Evolutionary conservation across 2,113 vertebrate species (phyloP).

Genomic region (Sebastes fasciatus): DNA sequence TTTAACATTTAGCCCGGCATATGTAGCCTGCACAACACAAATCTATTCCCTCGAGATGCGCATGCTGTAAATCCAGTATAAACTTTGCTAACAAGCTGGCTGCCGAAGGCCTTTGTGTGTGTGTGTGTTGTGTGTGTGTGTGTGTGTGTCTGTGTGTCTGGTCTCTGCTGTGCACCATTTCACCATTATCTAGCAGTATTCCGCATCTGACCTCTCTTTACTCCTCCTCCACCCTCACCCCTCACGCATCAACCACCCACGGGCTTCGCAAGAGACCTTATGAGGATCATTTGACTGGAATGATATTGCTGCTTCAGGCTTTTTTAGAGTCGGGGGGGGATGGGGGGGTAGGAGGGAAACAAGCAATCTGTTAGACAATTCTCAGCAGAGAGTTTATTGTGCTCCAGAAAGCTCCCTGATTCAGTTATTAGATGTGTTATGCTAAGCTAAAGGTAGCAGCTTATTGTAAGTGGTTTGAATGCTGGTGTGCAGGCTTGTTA

Average conservation of each 20-base stretch:
- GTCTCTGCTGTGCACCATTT: slow-evolving; percentile 8
- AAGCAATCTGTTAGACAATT: slow-evolving; percentile 58
- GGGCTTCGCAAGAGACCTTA: slow-evolving; percentile 64
- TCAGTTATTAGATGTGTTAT: slow-evolving; percentile 46
- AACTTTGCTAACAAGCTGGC: slow-evolving; percentile 54
- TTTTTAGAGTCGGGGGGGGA: slow-evolving; percentile 24
- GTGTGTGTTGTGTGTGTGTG: neutral
- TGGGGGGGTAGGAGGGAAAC: neutral
- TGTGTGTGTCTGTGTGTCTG: slow-evolving; percentile 10
- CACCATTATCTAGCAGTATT: slow-evolving; percentile 30
- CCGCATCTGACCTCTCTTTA: slow-evolving; percentile 48
- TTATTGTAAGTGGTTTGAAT: neutral
- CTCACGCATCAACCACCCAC: slow-evolving; percentile 45
- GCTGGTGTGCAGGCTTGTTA: neutral
- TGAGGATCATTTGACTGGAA: slow-evolving; percentile 80
- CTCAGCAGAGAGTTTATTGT: slow-evolving; percentile 45
- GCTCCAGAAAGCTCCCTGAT: slow-evolving; percentile 34
- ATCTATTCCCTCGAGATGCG: slow-evolving; percentile 26
- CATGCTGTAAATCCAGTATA: slow-evolving; percentile 23
- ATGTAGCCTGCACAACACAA: slow-evolving; percentile 3
- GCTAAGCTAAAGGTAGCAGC: slow-evolving; percentile 42
- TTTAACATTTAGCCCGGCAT: slow-evolving; percentile 25
- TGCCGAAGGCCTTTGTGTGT: slow-evolving; percentile 3
- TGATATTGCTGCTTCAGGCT: slow-evolving; percentile 68
- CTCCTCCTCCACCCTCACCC: slow-evolving; percentile 28